Conservation (phyloP, 2,888 invertebrate genomes). For the Lepidocyrtinus sp. region DNA sequence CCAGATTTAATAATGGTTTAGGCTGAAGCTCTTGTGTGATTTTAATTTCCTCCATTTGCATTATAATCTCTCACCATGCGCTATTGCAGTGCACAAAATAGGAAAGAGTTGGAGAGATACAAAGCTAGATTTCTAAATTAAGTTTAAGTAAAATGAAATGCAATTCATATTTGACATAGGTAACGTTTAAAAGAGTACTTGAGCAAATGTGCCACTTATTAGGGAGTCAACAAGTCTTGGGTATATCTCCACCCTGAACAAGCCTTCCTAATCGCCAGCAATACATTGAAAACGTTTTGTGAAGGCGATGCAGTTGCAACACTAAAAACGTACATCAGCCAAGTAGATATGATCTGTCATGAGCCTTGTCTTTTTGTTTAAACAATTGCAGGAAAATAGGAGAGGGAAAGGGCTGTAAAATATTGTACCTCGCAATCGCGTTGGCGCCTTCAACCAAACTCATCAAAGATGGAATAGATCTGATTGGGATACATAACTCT, state of each 20-base stretch:
- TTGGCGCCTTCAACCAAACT: no score
- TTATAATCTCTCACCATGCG: no score
- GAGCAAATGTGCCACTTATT: background rate
- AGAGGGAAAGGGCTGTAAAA: conserved; percentile 1
- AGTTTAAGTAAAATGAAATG: background rate
- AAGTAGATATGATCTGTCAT: background rate
- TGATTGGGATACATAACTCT: no score
- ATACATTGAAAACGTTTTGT: background rate
- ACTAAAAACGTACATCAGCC: background rate
- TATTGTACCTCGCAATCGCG: no score
- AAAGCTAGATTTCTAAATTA: background rate
- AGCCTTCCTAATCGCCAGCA: background rate
- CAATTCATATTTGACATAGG: background rate
- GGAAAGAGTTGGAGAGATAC: background rate
- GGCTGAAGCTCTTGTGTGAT: no score
- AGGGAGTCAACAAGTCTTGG: background rate
- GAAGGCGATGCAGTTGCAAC: background rate
- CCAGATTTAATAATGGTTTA: no score
- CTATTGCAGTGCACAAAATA: no score
- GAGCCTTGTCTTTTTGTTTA: background rate
- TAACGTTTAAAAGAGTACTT: background rate
- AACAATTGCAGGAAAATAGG: conserved; percentile 4
- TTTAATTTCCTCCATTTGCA: no score
- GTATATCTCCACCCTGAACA: background rate
- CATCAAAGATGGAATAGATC: no score